These are phyloP conservation scores for Hyposmocoma kahamanoa DNA, from an alignment of 1,140 invertebrate species.

Conservation along the genomic window DNA sequence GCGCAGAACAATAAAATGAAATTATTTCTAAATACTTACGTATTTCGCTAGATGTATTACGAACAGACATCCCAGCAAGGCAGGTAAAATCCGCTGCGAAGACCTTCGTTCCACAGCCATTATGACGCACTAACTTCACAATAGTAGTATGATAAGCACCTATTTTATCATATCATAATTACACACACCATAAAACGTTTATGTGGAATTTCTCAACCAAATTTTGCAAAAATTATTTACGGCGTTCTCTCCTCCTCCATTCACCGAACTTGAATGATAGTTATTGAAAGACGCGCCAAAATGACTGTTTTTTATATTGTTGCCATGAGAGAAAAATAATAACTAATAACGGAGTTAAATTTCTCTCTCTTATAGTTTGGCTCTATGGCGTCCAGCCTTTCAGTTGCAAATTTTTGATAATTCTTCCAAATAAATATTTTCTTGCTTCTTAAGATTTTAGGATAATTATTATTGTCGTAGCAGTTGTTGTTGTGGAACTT, in stretches of 20 bases:
- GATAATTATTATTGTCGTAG: no score
- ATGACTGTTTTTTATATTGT: no score
- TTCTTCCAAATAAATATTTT: no score
- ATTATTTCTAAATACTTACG: constrained; percentile 13
- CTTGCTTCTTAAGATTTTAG: no score
- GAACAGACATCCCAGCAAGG: constrained; percentile 39
- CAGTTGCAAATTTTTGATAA: no score
- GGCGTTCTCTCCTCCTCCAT: constrained; percentile 19
- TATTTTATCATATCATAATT: constrained; percentile 50
- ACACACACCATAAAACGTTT: constrained; percentile 16
- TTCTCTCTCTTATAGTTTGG: no score
- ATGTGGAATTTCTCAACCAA: background rate
- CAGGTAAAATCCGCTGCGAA: constrained; percentile 31
- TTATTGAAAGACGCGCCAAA: background rate
- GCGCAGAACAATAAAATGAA: constrained; percentile 12
- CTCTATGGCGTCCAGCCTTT: no score
- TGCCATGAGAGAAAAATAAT: no score
- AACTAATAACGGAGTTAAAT: no score
- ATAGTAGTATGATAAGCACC: constrained; percentile 14
- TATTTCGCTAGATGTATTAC: constrained; percentile 38
- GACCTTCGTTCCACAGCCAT: constrained; percentile 35
- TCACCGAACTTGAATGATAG: constrained; percentile 5
- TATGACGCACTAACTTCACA: constrained; percentile 26
- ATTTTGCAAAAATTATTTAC: constrained; percentile 13
- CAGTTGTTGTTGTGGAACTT: no score